Evolutionary conservation across 2,888 invertebrate genomes (phyloP).

Genomic region (Cephalotes varians): DNA sequence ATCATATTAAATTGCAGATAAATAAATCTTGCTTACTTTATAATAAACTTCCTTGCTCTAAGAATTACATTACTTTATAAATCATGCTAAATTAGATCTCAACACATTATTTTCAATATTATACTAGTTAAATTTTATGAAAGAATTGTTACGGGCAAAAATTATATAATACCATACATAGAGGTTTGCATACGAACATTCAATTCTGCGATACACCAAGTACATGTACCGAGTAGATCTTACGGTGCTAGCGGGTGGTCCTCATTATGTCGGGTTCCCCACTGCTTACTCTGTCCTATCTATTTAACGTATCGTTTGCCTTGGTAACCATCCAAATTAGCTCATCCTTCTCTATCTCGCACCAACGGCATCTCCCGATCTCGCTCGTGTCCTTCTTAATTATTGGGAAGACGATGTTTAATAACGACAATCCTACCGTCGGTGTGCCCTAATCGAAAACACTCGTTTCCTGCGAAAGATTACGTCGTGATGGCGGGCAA

Average conservation of each 20-base stretch:
- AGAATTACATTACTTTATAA: background rate
- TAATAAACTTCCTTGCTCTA: background rate
- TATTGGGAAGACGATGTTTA: constrained; percentile 80
- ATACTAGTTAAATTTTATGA: background rate
- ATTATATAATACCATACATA: background rate
- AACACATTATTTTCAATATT: background rate
- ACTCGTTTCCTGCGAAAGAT: constrained; percentile 64
- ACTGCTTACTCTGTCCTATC: constrained; percentile 83
- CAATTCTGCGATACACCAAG: constrained; percentile 74
- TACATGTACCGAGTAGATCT: constrained; percentile 76
- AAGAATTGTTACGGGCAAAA: background rate
- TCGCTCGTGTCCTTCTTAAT: constrained; percentile 77
- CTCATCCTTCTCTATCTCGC: constrained; percentile 78
- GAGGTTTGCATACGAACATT: constrained; percentile 18
- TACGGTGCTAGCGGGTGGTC: constrained; percentile 84
- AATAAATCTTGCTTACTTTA: background rate
- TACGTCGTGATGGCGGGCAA: constrained; percentile 13
- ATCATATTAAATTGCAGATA: background rate
- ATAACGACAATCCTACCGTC: constrained; percentile 72
- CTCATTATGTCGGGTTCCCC: constrained; percentile 84
- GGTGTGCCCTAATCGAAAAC: constrained; percentile 69
- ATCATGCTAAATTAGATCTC: background rate
- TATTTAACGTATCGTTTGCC: constrained; percentile 86
- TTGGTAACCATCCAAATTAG: constrained; percentile 86
- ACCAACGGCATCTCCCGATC: constrained; percentile 68